A percentile compares a stretch with the other conserved stretches of the same genome.
Conservation (phyloP, 2,888 invertebrate species). For the Gandaritis pyraliata region DNA sequence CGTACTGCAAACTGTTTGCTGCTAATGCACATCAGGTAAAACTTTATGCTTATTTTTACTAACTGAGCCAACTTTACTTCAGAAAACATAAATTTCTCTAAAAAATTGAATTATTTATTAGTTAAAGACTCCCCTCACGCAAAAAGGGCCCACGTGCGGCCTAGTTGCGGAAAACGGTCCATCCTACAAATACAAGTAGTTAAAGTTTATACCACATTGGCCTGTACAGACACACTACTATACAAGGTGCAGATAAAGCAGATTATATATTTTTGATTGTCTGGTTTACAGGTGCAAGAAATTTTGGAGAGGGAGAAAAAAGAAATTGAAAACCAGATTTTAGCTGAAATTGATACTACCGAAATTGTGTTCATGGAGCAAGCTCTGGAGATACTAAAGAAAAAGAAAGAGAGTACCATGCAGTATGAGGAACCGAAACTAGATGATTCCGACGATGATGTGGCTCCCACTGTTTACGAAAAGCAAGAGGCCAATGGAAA, state of each 20-base stretch:
- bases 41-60: background rate
- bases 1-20: conserved; percentile 91
- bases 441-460: conserved; percentile 45
- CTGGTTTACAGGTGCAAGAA: conserved; percentile 81
- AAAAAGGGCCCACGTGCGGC: too few species aligned
- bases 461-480: conserved; percentile 60
- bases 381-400: conserved; percentile 88
- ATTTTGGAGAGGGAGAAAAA: conserved; percentile 90
- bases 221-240: too few species aligned
- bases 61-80: background rate
- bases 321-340: conserved; percentile 86
- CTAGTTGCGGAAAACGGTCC: too few species aligned
- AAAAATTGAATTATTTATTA: too few species aligned
- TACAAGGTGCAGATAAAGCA: too few species aligned
- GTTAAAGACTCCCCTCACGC: too few species aligned
- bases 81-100: too few species aligned
- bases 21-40: conserved; percentile 87
- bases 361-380: conserved; percentile 94
- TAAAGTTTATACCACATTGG: too few species aligned
- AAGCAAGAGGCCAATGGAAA: conserved; percentile 63
- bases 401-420: conserved; percentile 74
- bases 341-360: conserved; percentile 89
- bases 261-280: too few species aligned
- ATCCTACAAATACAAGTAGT: too few species aligned
- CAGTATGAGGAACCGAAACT: conserved; percentile 50